A percentile compares a stretch with the other conserved stretches of the same genome.
These are phyloP conservation scores for Endomychus coccineus DNA, from an alignment of 2,888 invertebrate species.

Conservation along the genomic window DNA sequence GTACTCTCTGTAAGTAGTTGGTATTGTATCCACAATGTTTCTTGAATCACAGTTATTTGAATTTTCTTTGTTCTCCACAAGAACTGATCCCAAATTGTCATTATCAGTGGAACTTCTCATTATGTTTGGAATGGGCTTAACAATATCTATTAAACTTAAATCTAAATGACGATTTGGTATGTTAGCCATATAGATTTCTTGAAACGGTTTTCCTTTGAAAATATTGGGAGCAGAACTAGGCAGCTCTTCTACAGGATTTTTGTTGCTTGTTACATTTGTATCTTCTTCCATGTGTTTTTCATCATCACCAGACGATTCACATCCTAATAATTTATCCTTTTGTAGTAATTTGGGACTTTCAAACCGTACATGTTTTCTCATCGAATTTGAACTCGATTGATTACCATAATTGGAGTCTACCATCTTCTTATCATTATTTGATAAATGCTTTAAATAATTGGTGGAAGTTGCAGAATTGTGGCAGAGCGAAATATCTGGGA, in stretches of 20 bases:
- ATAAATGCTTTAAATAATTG: conserved; percentile 9
- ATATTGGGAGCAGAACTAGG: conserved; percentile 5
- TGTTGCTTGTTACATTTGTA: conserved; percentile 10
- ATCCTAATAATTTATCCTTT: too few species aligned
- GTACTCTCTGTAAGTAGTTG: conserved; percentile 28
- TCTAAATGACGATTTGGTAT: conserved; percentile 40
- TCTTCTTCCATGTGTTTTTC: too few species aligned
- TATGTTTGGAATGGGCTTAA: conserved; percentile 2
- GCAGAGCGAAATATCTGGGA: conserved; percentile 43
- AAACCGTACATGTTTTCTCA: conserved; percentile 40
- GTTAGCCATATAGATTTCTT: conserved; percentile 41
- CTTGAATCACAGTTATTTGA: conserved; percentile 10
- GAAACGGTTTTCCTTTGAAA: conserved; percentile 30
- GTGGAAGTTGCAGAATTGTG: too few species aligned
- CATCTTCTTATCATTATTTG: too few species aligned
- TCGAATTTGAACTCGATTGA: too few species aligned
- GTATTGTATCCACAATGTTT: conserved; percentile 16
- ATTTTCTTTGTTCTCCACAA: conserved; percentile 2
- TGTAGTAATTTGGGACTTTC: conserved; percentile 27
- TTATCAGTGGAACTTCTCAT: conserved; percentile 3
- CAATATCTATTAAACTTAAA: conserved; percentile 38
- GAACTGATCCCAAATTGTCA: conserved; percentile 1
- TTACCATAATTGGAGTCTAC: too few species aligned
- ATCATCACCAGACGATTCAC: background rate
- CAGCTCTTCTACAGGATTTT: background rate